These are phyloP conservation scores for Hexactinellida sp. DNA, from an alignment of 37 sponge, comb jelly and placozoan genomes.

Conservation along the genomic window DNA sequence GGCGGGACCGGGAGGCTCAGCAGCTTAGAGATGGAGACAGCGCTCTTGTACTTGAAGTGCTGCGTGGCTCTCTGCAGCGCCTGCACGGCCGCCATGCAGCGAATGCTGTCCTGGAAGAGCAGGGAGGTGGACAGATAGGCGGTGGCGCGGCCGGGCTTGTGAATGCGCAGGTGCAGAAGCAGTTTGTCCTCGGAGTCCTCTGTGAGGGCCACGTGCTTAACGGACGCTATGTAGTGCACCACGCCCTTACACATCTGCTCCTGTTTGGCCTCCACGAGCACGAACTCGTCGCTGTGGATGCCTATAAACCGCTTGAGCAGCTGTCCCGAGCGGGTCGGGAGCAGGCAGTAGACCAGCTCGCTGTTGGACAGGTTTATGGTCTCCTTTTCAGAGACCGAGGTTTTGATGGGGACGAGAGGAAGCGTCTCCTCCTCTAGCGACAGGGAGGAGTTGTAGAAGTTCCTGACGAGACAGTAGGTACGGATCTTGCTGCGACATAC, in stretches of 20 bases:
- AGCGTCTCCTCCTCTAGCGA: not conserved
- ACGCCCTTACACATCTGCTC: conserved; percentile 61
- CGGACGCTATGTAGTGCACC: conserved; percentile 61
- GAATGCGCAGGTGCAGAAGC: not conserved
- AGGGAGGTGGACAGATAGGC: not conserved
- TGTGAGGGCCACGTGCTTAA: conserved; percentile 31
- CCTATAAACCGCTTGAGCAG: conserved; percentile 58
- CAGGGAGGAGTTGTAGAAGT: not conserved
- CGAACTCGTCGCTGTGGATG: conserved; percentile 57
- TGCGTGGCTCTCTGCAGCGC: not conserved
- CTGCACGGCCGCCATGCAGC: not conserved
- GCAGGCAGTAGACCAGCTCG: not conserved
- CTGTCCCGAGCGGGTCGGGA: not conserved
- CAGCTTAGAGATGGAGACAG: not conserved
- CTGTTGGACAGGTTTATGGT: not conserved
- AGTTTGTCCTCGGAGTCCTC: not conserved
- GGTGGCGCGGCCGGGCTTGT: not conserved
- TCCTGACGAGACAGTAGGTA: conserved; percentile 9
- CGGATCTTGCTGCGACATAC: conserved; percentile 18
- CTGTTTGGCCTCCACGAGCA: conserved; percentile 76
- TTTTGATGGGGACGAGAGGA: not conserved
- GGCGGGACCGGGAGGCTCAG: not conserved
- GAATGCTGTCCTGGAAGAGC: not conserved
- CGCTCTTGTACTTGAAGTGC: not conserved
- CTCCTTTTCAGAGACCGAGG: not conserved